Base-by-base conservation (phyloP, 2,113 vertebrate species). In the Corynorhinus townsendii region DNA sequence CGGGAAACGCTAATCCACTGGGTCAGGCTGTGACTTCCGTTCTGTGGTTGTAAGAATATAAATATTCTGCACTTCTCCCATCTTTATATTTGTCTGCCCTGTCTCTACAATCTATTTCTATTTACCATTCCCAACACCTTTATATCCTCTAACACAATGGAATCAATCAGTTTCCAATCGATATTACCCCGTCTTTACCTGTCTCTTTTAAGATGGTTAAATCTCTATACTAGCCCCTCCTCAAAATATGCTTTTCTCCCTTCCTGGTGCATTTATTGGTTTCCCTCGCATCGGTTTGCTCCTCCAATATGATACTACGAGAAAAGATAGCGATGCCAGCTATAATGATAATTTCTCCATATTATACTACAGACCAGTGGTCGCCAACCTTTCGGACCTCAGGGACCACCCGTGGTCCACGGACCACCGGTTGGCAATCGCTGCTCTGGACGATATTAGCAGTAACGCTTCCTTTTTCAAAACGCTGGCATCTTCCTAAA, bases 1-100 rank as follows among this genome's bases (percentile, higher is more conserved):
- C 2, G 4, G 66, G 10, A 20, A 11, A 15, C 4, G 28, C 16
- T 14, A 12, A 2, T 14, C 19, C 33, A 3, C 9, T 24, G 20
- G 47, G 59, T 76, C 30, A 47, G 72, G 24, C 20, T 69, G n/a
- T 45, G 12, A 11, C 49, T 10, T 71, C 2, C 8, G 22, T 20
- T 16, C 59, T 89, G 33, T 43, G 49, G 33, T 56, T 35, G 14
- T 30, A 47, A 22, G 56, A 56, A 49, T n/a, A 7, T 17, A 49
- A n/a, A 69, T 33, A 22, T 28, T 77, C 38, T 43, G 35, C 11
- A 22, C 2, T 47, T 59, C 82, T 52, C 38, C 26, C 62, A 0
- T n/a, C 33, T 54, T 62, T 38, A n/a, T 75, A 83, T 75, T 56
- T 35, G 33, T 54, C 28, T 81, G 26, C 26, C 80, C 17, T 20